Percentiles rank a stretch among this genome's conserved stretches.
Conservation (phyloP, 2,113 vertebrate species). For the Brachyhypopomus occidentalis region DNA sequence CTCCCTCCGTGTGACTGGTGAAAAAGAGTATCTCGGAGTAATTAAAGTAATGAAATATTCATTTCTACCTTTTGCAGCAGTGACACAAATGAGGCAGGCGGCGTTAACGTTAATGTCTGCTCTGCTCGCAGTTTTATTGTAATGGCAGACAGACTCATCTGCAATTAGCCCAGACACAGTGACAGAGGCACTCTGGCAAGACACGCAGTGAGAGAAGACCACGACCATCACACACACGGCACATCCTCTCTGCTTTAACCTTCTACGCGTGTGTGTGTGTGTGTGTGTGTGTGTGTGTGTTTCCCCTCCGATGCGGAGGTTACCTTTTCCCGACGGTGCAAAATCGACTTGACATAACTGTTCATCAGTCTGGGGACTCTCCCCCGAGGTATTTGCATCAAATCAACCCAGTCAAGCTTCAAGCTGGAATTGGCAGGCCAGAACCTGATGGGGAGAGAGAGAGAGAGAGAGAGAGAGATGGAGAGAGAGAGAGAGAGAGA, state of each 20-base stretch:
- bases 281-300: slow-evolving; percentile 61
- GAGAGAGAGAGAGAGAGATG: slow-evolving; percentile 79
- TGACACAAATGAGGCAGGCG: slow-evolving; percentile 96
- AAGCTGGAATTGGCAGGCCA: slow-evolving; percentile 98
- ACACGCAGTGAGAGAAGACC: slow-evolving; percentile 85
- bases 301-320: slow-evolving; percentile 82
- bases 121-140: slow-evolving; percentile 94
- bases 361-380: slow-evolving; percentile 95
- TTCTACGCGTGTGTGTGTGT: slow-evolving; percentile 57
- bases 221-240: slow-evolving; percentile 69
- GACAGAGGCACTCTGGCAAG: slow-evolving; percentile 88
- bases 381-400: slow-evolving; percentile 97
- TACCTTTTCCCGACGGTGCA: slow-evolving; percentile 98
- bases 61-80: slow-evolving; percentile 98
- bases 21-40: slow-evolving; percentile 96
- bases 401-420: slow-evolving; percentile 99
- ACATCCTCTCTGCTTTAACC: slow-evolving; percentile 78
- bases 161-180: slow-evolving; percentile 96
- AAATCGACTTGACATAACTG: slow-evolving; percentile 99
- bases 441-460: slow-evolving; percentile 91
- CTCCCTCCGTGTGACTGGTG: slow-evolving; percentile 93
- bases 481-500: slow-evolving; percentile 80
- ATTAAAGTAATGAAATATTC: slow-evolving; percentile 99
- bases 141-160: slow-evolving; percentile 96
- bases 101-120: slow-evolving; percentile 96